Evolutionary conservation across 2,113 vertebrate genomes (phyloP).

Genomic region (Pardalotus punctatus): DNA sequence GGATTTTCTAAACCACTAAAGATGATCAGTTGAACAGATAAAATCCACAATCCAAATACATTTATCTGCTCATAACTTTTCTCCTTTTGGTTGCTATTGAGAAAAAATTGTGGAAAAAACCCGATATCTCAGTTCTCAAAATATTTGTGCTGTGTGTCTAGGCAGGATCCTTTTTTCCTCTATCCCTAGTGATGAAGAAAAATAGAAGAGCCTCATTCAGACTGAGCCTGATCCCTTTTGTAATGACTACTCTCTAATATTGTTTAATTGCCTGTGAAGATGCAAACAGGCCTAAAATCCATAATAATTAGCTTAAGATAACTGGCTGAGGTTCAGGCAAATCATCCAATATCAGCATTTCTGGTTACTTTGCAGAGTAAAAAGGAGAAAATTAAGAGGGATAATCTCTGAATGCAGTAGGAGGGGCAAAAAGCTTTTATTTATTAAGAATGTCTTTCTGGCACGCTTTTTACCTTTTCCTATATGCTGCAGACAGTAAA

Average conservation of each 20-base stretch:
- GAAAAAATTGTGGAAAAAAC: background rate
- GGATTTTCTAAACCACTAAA: background rate
- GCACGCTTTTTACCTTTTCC: background rate
- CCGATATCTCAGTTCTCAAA: background rate
- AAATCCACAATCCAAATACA: background rate
- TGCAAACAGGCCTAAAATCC: conserved; percentile 23
- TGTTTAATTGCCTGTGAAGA: conserved; percentile 37
- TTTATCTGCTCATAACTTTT: background rate
- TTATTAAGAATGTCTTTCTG: background rate
- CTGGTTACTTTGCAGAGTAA: background rate
- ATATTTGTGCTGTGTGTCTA: background rate
- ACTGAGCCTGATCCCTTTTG: background rate
- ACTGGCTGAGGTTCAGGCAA: background rate
- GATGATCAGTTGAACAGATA: background rate
- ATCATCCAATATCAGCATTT: background rate
- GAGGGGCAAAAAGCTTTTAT: background rate
- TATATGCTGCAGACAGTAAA: background rate
- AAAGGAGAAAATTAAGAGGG: background rate
- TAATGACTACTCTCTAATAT: conserved; percentile 8
- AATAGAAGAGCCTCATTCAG: background rate
- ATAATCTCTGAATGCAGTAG: background rate
- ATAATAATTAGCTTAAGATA: conserved; percentile 53
- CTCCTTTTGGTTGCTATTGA: background rate
- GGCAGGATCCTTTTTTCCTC: background rate
- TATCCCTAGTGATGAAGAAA: background rate